Percentiles rank a stretch among this genome's conserved stretches.
Conservation (phyloP, 2,113 vertebrate species). For the Anseranas semipalmata region DNA sequence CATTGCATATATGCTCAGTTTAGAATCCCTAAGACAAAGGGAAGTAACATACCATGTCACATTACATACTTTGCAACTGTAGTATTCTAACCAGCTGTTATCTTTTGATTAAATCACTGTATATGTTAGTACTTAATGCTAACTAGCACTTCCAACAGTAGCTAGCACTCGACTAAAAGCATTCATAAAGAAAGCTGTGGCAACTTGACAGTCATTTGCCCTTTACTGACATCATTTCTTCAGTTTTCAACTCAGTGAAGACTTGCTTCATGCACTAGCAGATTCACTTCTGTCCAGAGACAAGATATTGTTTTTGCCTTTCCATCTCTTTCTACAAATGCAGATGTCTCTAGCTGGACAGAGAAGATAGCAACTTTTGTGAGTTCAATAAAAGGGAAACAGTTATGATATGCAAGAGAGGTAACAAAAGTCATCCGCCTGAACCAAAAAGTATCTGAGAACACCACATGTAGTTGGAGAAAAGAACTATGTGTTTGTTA, state of each 20-base stretch:
- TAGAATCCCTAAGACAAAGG: background rate
- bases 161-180: background rate
- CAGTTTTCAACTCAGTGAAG: background rate
- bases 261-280: background rate
- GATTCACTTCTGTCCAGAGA: background rate
- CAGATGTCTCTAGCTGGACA: background rate
- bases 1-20: background rate
- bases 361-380: background rate
- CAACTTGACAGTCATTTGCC: background rate
- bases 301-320: background rate
- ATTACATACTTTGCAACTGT: background rate
- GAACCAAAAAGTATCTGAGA: background rate
- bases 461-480: accelerated
- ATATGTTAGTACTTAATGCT: background rate
- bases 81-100: background rate
- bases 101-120: background rate
- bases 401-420: background rate
- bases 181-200: background rate
- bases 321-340: background rate
- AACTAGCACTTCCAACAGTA: background rate
- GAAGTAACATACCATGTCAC: background rate
- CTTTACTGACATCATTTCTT: background rate
- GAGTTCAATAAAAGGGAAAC: background rate
- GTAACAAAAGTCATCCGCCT: background rate
- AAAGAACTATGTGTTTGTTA: background rate